Base-by-base conservation (phyloP, 1,140 invertebrate genomes). In the Macrobrachium nipponense region DNA sequence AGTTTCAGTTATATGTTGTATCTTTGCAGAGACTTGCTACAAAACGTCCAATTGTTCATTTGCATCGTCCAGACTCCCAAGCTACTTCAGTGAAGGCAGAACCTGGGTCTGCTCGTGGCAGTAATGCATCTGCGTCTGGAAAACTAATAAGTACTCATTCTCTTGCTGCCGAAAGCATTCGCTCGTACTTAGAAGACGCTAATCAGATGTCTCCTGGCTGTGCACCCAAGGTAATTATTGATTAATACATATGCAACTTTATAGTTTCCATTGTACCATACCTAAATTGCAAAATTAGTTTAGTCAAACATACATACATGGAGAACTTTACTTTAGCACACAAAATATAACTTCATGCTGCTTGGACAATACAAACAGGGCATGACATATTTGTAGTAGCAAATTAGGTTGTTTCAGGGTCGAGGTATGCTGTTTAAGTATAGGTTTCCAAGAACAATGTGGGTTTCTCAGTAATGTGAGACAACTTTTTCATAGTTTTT, bases 31-130 rank as follows among this genome's bases (percentile, higher is more conserved):
- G 72, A 66, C 73, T 61, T 12, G 59, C 18, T 15, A 61, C n/a
- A 23, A 82, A 87, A 43, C 75, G 62, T 44, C 73, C 60, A 18
- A 43, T 68, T 18, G 36, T 68, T 36, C 64, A 78, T 62, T 62
- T 83, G 64, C 88, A 88, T 64, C 85, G 90, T 23, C 91, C 93
- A 15, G 91, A 92, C 0, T 94, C 93, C 43, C 93, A 93, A 89
- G 92, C 93, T 4, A 94, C 93, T 0, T 94, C 93, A 20, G 91
- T 94, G 0, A 94, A 94, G 89, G 94, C 92, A 0, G 94, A 94
- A 88, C 93, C 93, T 7, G 93, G 94, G 1, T 94, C 93, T 87
- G 92, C 89, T 7, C 91, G 92, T 89, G 92, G 91, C 44, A 92
- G 91, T 36, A 91, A 91, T 60, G 91, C 91, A 43, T 92, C 92